Evolutionary conservation across 2,113 vertebrate species (phyloP).

Genomic region (Grus americana): DNA sequence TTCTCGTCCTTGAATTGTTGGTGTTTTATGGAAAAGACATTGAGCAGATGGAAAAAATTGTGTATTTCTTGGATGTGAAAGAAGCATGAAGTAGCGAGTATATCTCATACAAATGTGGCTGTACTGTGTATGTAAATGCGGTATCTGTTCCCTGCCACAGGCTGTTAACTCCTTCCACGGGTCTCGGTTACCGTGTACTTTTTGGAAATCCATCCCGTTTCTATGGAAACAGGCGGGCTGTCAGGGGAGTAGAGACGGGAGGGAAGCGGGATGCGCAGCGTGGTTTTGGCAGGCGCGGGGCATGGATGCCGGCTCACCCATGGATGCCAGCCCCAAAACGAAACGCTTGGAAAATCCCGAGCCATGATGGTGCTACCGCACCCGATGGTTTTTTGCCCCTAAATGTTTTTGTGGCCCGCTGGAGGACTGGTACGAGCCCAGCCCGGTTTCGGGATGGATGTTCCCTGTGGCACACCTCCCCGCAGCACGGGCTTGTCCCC

Average conservation of each 20-base stretch:
- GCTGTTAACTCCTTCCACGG: neutral
- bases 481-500: neutral
- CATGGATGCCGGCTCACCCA: neutral
- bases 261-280: neutral
- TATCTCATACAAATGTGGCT: neutral
- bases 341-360: neutral
- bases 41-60: neutral
- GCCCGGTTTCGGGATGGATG: neutral
- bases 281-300: neutral
- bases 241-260: neutral
- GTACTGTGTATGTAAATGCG: neutral
- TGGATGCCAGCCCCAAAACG: neutral
- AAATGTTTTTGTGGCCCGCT: neutral
- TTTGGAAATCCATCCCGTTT: neutral
- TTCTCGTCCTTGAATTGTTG: neutral
- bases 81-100: neutral
- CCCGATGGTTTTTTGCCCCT: neutral
- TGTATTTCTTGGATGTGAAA: neutral
- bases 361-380: neutral
- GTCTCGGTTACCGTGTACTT: neutral
- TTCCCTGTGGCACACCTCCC: neutral
- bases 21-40: neutral
- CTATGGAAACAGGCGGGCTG: slow-evolving; percentile 34
- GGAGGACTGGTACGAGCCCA: neutral
- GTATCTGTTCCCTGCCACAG: neutral